These are phyloP conservation scores for Platyscapa corneri DNA, from an alignment of 1,140 invertebrate species.

Conservation along the genomic window DNA sequence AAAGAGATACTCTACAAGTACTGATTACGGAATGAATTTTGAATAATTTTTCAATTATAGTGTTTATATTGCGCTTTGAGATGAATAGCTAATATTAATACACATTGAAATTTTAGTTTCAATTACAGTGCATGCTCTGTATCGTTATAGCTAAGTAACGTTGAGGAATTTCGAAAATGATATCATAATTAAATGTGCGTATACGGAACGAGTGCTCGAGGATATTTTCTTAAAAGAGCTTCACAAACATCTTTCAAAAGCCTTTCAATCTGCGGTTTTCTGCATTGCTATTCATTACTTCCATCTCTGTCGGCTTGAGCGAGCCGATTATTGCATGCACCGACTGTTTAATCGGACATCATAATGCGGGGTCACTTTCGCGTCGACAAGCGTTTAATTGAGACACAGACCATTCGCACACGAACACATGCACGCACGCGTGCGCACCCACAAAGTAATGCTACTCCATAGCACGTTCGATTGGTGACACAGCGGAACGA, in stretches of 20 bases:
- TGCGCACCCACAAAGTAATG: no score
- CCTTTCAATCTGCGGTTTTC: not conserved
- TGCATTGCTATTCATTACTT: not conserved
- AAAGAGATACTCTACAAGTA: not conserved
- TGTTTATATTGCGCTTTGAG: not conserved
- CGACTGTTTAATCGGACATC: conserved; percentile 18
- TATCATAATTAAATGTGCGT: not conserved
- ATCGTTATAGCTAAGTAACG: not conserved
- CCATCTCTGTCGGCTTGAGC: not conserved
- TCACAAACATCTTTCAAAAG: not conserved
- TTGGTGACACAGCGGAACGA: conserved; percentile 13
- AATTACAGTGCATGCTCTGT: not conserved
- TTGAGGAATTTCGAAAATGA: not conserved
- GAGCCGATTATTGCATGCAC: not conserved
- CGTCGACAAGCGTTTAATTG: conserved; percentile 34
- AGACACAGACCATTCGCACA: not conserved
- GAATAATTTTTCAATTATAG: not conserved
- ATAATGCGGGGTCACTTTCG: not conserved
- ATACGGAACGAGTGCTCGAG: not conserved
- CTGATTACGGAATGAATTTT: not conserved
- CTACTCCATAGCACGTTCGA: not conserved
- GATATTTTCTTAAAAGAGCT: not conserved
- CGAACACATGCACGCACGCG: no score
- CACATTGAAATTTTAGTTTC: not conserved
- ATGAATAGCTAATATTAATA: not conserved